These are phyloP conservation scores for Lucifuga dentata DNA, from an alignment of 2,113 vertebrate species.

Conservation along the genomic window DNA sequence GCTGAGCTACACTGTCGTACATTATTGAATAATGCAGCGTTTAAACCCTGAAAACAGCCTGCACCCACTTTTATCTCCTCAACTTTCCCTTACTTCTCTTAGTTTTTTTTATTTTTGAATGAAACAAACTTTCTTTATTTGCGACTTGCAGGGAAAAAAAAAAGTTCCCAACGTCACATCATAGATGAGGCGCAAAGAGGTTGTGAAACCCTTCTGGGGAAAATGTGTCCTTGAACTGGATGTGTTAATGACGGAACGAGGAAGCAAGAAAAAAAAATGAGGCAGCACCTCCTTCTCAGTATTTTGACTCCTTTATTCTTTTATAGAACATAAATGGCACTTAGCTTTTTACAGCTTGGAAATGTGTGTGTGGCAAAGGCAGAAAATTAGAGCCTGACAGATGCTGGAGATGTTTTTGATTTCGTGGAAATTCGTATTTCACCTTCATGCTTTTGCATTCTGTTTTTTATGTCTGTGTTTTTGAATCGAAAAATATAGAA, in stretches of 20 bases:
- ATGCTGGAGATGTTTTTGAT: constrained; percentile 53
- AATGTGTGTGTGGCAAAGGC: neutral
- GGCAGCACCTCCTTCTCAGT: constrained; percentile 54
- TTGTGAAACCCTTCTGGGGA: constrained; percentile 72
- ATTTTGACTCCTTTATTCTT: constrained; percentile 49
- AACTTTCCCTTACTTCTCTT: constrained; percentile 58
- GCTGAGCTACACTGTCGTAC: too few species aligned
- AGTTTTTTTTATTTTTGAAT: constrained; percentile 53
- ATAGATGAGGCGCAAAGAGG: constrained; percentile 68
- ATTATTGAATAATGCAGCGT: constrained; percentile 19
- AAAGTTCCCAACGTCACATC: constrained; percentile 42
- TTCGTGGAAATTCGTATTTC: constrained; percentile 46
- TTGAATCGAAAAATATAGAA: neutral
- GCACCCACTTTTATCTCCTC: constrained; percentile 30
- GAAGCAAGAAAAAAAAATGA: constrained; percentile 47
- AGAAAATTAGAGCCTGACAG: constrained; percentile 46
- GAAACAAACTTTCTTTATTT: constrained; percentile 64
- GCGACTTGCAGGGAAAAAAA: constrained; percentile 4
- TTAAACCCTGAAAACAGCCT: constrained; percentile 17
- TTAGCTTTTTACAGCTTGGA: constrained; percentile 53
- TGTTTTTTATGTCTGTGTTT: constrained; percentile 44
- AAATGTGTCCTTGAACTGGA: constrained; percentile 73
- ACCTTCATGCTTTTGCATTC: neutral
- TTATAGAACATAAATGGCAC: constrained; percentile 60
- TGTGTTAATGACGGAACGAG: constrained; percentile 74